A percentile compares a stretch with the other conserved stretches of the same genome.
Conservation (phyloP, 2,797 vertebrate species). For the Smutsia temminckii region DNA sequence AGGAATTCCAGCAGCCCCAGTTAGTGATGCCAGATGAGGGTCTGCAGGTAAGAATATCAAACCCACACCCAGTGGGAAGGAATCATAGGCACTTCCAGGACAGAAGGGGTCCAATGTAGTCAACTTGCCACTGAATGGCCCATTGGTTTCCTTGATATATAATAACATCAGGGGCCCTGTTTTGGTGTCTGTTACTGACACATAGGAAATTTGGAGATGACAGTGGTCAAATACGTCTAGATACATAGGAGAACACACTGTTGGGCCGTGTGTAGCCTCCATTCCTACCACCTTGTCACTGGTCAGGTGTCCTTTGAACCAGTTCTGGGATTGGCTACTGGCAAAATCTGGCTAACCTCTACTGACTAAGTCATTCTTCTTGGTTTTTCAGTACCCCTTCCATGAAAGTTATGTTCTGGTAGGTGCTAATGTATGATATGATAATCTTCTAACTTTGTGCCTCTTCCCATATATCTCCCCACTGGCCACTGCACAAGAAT, state of each 20-base stretch:
- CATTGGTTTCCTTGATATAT: not conserved
- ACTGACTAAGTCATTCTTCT: not conserved
- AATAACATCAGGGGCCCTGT: accelerated
- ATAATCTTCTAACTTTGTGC: not conserved
- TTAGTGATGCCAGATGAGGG: not conserved
- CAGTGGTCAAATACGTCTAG: not conserved
- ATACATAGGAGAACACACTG: not conserved
- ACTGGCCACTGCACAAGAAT: not conserved
- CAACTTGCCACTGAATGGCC: not conserved
- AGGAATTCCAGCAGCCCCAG: not conserved
- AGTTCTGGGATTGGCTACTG: not conserved
- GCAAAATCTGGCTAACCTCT: not conserved
- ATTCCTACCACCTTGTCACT: not conserved
- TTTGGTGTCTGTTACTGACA: not conserved
- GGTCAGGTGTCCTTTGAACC: not conserved
- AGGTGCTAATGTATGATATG: not conserved
- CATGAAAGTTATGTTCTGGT: not conserved
- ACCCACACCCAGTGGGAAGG: not conserved
- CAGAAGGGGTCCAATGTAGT: not conserved
- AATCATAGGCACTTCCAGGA: not conserved
- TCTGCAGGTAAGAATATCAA: not conserved
- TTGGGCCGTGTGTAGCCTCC: not conserved
- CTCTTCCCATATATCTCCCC: not conserved
- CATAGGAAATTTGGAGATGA: not conserved
- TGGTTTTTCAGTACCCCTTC: not conserved